Evolutionary conservation across 1,140 invertebrate genomes (phyloP), one percentile per base, ranked within the genome.

Genomic region (Pseudachorutes palmiensis): DNA sequence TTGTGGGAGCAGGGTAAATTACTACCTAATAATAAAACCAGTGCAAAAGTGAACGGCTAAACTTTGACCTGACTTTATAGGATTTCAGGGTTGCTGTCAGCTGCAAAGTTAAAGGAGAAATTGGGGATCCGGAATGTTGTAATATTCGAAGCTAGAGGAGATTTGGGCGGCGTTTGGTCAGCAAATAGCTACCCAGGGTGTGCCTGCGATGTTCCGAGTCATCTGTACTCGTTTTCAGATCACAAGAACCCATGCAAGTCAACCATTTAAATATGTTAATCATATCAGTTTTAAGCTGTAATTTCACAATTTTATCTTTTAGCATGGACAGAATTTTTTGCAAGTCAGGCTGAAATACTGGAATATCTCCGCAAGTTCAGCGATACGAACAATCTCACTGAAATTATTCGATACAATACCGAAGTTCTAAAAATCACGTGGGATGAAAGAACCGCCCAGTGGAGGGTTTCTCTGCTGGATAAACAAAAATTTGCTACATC

Each of bases 291-390:
- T 9, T 19, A 9, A 45, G 36, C 19, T 45, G 36, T 19, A 45
- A 19, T 45, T 45, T 45, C 19, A 45, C 9, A 45, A 45, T 12
- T 45, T 33, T 57, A 26, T 3, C 26, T 61, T 31, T 3, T 26
- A 72, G 70, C 68, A 19, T 72, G 70, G 70, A 24, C 45, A 14
- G 26, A 49, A 16, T 41, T 62, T 26, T 72, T 64, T 62, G 62
- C 70, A 19, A 48, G 45, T 16, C 64, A 66, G 31, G 31, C 59
- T 16, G 70, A 72, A 65, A 72, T 72, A 33, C 49, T 30, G 28
- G 30, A 32, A 14, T 72, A 72, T 51, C 9, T 69, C 12, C 28
- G 31, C 28, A 55, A n/a, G 26, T 55, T 69, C 45, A 62, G 29
- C 66, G 69, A 29, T 60, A 72, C 49, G 55, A 67, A 51, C 32